Conservation (phyloP, 2,113 vertebrate genomes). For the Sinosuthora webbiana region DNA sequence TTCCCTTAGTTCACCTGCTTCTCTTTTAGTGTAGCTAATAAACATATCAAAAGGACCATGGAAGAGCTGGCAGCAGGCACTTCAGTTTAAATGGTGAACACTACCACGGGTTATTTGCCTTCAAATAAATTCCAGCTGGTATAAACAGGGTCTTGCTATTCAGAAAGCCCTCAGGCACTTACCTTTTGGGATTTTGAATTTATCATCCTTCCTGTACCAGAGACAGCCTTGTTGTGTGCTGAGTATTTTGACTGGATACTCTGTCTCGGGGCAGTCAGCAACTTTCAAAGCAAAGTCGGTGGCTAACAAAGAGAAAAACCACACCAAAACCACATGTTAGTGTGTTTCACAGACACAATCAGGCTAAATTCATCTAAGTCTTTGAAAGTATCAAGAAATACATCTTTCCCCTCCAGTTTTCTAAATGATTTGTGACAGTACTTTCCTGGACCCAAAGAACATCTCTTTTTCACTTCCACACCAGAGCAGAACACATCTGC, state of each 20-base stretch:
- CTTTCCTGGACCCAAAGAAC: background rate
- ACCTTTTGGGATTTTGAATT: conserved; percentile 99
- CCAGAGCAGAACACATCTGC: too few relatives aligned
- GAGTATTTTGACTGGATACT: conserved; percentile 85
- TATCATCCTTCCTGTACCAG: conserved; percentile 97
- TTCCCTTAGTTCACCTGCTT: background rate
- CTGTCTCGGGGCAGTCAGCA: conserved; percentile 87
- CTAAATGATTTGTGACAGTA: background rate
- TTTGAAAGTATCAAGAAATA: background rate
- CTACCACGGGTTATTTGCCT: background rate
- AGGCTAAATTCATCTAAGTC: background rate
- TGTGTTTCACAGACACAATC: background rate
- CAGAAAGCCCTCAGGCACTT: background rate
- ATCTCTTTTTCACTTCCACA: background rate
- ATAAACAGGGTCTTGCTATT: background rate
- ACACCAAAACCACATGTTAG: background rate
- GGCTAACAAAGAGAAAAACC: conserved; percentile 70
- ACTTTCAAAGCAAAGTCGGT: conserved; percentile 91
- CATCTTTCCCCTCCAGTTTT: background rate
- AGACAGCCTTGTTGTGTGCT: conserved; percentile 84
- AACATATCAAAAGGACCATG: background rate
- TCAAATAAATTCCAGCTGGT: background rate
- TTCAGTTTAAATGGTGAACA: background rate
- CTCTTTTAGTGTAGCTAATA: background rate
- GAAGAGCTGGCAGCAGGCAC: background rate